phyloP scores from a whole-genome alignment of 2,113 vertebrate species.

The Dolichotis patagonum region DNA sequence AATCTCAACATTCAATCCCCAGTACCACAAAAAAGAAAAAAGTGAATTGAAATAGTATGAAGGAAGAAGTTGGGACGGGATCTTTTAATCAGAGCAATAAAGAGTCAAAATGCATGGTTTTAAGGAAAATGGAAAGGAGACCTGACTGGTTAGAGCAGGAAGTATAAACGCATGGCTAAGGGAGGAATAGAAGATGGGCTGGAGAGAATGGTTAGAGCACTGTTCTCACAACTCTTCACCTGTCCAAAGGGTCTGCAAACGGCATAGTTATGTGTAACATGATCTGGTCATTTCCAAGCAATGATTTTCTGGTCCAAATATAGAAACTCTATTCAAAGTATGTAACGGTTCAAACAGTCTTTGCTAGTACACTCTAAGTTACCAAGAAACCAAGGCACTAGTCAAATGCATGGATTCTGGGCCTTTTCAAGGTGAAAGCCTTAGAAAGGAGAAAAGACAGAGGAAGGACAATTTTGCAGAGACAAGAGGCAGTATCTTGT shows the following conservation, averaged over 20 bases:
- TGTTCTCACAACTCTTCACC: neutral
- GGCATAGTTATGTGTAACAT: no score
- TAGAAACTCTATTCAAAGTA: neutral
- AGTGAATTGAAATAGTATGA: neutral
- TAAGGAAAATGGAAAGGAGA: neutral
- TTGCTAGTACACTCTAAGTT: neutral
- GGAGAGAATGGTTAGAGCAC: neutral
- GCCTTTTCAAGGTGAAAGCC: neutral
- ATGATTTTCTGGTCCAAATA: neutral
- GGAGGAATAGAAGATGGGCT: neutral
- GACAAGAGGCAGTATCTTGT: neutral
- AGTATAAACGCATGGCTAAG: neutral
- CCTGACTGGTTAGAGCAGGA: neutral
- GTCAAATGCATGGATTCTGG: neutral
- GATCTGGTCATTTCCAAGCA: neutral
- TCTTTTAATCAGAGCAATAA: neutral
- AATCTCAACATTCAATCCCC: neutral
- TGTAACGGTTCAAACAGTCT: neutral
- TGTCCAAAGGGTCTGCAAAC: neutral
- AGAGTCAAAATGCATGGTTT: neutral
- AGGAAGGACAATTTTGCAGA: neutral
- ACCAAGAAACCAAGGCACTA: neutral
- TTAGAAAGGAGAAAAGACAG: neutral
- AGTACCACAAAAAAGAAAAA: neutral
- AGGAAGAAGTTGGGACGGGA: neutral